Percentiles rank a stretch among this genome's conserved stretches.
phyloP scores from a whole-genome alignment of 2,113 vertebrate species.

The Helogale parvula region DNA sequence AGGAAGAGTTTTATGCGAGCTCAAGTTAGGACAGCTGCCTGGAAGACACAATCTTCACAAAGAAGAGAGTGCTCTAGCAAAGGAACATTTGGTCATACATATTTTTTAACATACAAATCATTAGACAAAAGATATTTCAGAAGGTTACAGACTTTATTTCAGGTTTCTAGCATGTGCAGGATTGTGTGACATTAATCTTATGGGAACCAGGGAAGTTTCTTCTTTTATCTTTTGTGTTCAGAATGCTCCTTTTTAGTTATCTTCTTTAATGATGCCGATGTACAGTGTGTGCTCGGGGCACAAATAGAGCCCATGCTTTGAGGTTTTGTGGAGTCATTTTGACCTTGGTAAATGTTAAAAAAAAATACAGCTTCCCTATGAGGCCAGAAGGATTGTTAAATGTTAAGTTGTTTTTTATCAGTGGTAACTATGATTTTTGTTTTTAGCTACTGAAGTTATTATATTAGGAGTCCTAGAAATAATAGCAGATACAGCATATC shows the following conservation, averaged over 20 bases:
- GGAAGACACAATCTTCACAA: neutral
- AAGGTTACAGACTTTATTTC: neutral
- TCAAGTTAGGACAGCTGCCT: neutral
- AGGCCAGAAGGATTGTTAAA: neutral
- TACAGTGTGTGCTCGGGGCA: neutral
- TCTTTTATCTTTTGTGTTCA: neutral
- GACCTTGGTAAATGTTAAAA: neutral
- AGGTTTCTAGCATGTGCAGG: neutral
- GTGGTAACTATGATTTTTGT: neutral
- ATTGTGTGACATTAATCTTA: neutral
- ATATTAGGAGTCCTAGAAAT: conserved; percentile 19
- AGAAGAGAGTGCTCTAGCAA: neutral
- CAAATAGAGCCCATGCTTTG: neutral
- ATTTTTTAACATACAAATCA: neutral
- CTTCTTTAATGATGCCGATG: neutral
- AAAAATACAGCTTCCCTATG: neutral
- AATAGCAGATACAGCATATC: conserved; percentile 11
- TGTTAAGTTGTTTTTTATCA: neutral
- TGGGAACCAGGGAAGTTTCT: neutral
- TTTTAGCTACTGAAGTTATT: neutral
- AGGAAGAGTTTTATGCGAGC: neutral
- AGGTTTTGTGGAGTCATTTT: neutral
- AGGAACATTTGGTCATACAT: neutral
- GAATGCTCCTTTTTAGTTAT: neutral
- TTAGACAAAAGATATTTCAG: neutral